These are phyloP conservation scores for Phylloscopus trochilus DNA, from an alignment of 2,113 vertebrate species.

Conservation along the genomic window DNA sequence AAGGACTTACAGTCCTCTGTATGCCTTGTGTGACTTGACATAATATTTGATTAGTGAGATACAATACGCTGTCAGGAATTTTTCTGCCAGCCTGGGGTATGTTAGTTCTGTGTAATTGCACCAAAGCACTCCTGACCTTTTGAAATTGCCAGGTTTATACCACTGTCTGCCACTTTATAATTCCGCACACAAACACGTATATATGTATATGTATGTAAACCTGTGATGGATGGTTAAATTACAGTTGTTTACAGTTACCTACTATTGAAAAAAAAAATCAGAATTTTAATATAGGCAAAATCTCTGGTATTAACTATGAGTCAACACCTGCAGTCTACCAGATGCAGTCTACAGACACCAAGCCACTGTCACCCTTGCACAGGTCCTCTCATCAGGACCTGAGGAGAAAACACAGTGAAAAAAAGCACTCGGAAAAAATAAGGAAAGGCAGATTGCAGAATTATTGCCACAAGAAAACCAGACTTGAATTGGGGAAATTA, in stretches of 20 bases:
- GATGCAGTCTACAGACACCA: neutral
- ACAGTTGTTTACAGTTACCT: neutral
- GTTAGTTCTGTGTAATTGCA: neutral
- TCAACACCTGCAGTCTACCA: neutral
- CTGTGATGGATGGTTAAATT: neutral
- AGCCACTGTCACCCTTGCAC: neutral
- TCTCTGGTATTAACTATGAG: neutral
- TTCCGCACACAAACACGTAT: neutral
- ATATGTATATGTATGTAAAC: neutral
- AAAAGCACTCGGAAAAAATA: neutral
- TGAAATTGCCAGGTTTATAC: neutral
- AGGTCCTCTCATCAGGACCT: neutral
- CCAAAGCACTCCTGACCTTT: neutral
- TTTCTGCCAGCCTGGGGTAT: neutral
- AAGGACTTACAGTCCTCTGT: neutral
- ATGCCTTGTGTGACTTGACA: neutral
- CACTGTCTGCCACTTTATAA: neutral
- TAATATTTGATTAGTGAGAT: neutral
- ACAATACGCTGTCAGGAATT: neutral
- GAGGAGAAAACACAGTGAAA: neutral
- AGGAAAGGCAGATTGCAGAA: neutral
- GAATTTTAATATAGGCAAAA: neutral
- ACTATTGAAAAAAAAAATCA: neutral
- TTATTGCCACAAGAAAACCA: neutral
- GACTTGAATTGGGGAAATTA: neutral